Conservation (phyloP, 92 coral and sea anemone genomes). For the Porites rus region DNA sequence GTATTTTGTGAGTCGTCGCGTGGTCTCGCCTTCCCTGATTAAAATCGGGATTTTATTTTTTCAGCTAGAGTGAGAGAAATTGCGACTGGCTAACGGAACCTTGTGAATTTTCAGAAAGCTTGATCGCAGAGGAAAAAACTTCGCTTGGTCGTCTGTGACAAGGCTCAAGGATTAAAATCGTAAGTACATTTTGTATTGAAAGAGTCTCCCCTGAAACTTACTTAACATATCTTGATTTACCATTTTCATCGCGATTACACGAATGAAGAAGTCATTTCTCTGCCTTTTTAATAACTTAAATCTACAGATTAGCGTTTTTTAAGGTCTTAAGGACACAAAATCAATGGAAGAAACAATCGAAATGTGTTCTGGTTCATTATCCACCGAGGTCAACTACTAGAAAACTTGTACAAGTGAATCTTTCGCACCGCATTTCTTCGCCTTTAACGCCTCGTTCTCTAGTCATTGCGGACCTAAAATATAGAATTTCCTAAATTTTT, state of each 20-base stretch:
- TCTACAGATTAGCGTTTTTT: not conserved
- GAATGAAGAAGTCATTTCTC: not conserved
- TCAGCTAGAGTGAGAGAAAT: not conserved
- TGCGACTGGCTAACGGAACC: not conserved
- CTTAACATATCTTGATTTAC: not conserved
- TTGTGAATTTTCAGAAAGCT: not conserved
- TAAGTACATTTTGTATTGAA: conserved; percentile 2
- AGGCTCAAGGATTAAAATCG: not conserved
- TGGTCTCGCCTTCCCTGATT: not conserved
- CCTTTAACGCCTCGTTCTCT: too few species aligned
- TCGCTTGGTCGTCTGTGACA: not conserved
- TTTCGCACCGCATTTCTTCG: too few species aligned
- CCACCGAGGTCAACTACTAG: conserved; percentile 7
- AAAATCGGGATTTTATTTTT: not conserved
- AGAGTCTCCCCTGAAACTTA: not conserved
- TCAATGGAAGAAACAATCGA: not conserved
- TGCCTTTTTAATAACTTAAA: not conserved
- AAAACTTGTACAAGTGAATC: not conserved
- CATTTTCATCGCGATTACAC: not conserved
- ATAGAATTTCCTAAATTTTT: too few species aligned
- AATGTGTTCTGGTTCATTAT: not conserved
- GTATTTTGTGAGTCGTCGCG: conserved; percentile 16
- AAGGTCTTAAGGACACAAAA: not conserved
- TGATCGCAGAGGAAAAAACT: not conserved
- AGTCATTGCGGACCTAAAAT: too few species aligned